Evolutionary conservation across 1,140 invertebrate species (phyloP).

Genomic region (Nomia melanderi): DNA sequence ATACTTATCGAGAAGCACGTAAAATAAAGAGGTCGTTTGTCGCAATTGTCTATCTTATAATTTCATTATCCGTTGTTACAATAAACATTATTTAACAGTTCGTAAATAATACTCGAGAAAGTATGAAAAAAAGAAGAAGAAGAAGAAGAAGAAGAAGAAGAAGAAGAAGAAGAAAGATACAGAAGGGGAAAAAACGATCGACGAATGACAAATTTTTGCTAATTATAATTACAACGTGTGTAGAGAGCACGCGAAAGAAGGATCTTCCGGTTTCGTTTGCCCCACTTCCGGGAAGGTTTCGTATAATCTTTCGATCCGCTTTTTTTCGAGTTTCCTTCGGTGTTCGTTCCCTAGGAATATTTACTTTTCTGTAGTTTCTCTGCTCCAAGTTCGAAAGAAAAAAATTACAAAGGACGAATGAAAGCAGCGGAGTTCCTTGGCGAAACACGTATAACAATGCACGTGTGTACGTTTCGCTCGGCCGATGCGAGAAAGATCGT

Average conservation of each 20-base stretch:
- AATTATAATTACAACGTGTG: conserved; percentile 25
- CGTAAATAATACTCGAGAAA: conserved; percentile 35
- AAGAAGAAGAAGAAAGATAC: background rate
- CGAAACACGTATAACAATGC: too few relatives aligned
- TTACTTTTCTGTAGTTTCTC: conserved; percentile 63
- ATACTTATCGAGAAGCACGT: background rate
- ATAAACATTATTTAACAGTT: conserved; percentile 44
- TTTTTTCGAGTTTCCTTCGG: conserved; percentile 1
- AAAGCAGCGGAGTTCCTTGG: too few relatives aligned
- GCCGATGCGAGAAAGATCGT: conserved; percentile 17
- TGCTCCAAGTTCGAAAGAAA: conserved; percentile 37
- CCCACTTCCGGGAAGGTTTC: background rate
- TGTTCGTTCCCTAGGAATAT: conserved; percentile 21
- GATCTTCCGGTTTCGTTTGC: background rate
- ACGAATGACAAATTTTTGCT: conserved; percentile 49
- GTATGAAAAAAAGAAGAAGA: conserved; percentile 2
- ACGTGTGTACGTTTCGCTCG: too few relatives aligned
- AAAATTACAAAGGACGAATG: background rate
- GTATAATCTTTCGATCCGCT: background rate
- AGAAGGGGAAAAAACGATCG: conserved; percentile 11
- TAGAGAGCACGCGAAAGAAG: conserved; percentile 33
- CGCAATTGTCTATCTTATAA: conserved; percentile 18
- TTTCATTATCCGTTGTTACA: conserved; percentile 27
- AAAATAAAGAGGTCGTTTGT: conserved; percentile 9
- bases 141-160: background rate